A percentile compares a stretch with the other conserved stretches of the same genome.
phyloP scores from a whole-genome alignment of 2,888 invertebrate species.

The Dryocosmus kuriphilus region DNA sequence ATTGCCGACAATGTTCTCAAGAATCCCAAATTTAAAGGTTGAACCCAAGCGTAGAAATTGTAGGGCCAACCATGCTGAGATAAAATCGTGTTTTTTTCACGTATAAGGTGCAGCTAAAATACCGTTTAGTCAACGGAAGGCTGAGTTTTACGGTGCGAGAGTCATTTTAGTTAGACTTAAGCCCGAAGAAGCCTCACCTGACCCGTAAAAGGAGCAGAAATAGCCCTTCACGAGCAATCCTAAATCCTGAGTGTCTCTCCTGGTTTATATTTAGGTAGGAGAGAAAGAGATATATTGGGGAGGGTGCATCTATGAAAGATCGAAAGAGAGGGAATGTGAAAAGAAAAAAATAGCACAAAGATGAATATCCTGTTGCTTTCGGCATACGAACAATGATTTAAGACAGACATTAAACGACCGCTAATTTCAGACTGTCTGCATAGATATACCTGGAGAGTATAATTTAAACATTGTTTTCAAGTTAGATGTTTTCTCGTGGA shows the following conservation, averaged over 20 bases:
- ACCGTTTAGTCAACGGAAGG: conserved; percentile 53
- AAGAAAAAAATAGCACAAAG: conserved; percentile 29
- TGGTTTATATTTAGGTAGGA: conserved; percentile 43
- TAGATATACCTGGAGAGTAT: not conserved
- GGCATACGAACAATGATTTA: conserved; percentile 34
- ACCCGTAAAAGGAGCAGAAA: conserved; percentile 51
- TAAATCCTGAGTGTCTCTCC: conserved; percentile 17
- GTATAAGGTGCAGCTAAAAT: conserved; percentile 22
- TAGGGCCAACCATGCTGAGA: not conserved
- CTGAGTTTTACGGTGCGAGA: conserved; percentile 41
- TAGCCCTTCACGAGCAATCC: conserved; percentile 12
- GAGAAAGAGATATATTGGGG: conserved; percentile 37
- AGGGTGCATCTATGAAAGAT: not conserved
- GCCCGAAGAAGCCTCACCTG: conserved; percentile 41
- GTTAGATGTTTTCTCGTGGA: not conserved
- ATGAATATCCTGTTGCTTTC: conserved; percentile 34
- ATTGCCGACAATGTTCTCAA: not conserved
- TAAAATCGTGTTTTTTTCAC: conserved; percentile 28
- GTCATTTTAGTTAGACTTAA: conserved; percentile 31
- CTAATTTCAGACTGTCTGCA: conserved; percentile 36
- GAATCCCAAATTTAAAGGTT: conserved; percentile 8
- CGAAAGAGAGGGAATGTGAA: not conserved
- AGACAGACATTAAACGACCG: conserved; percentile 27
- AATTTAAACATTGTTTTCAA: conserved; percentile 32
- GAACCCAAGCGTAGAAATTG: conserved; percentile 13